Percentiles rank a stretch among this genome's conserved stretches.
Evolutionary conservation across 2,113 vertebrate genomes (phyloP).

Genomic region (Oncorhynchus mykiss): DNA sequence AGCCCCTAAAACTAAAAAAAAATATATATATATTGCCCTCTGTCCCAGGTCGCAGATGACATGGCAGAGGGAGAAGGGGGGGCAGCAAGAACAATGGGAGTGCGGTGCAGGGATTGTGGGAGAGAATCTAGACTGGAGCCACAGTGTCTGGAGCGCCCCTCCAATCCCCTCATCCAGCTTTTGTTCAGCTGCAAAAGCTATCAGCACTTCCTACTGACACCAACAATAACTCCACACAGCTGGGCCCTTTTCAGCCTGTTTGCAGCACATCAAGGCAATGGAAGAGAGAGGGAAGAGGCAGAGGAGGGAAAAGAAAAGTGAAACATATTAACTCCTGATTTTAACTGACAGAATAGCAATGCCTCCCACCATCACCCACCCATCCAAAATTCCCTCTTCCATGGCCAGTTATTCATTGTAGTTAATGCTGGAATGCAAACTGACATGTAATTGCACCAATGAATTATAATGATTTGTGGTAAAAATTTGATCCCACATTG

Average conservation of each 20-base stretch:
- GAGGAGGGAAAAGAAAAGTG: conserved; percentile 70
- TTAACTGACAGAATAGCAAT: conserved; percentile 67
- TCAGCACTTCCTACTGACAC: conserved; percentile 85
- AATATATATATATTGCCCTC: conserved; percentile 50
- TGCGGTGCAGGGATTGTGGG: conserved; percentile 81
- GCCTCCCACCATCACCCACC: conserved; percentile 33
- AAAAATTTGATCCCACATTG: too few relatives aligned
- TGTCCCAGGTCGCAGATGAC: conserved; percentile 76
- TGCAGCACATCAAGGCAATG: conserved; percentile 80
- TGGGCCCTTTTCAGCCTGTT: conserved; percentile 83
- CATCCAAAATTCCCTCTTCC: background rate
- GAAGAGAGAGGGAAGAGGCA: conserved; percentile 55
- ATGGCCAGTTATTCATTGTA: background rate
- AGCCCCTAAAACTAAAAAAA: conserved; percentile 60
- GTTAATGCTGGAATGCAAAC: conserved; percentile 1
- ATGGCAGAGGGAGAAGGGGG: conserved; percentile 67
- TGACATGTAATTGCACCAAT: conserved; percentile 15
- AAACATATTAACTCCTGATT: conserved; percentile 79
- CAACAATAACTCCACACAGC: conserved; percentile 85
- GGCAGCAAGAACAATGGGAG: conserved; percentile 78
- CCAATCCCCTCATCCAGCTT: conserved; percentile 81
- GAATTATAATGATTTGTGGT: too few relatives aligned
- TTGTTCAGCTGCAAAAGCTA: conserved; percentile 87
- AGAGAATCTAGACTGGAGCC: conserved; percentile 84
- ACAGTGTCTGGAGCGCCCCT: conserved; percentile 81